A percentile compares a stretch with the other conserved stretches of the same genome.
phyloP scores from a whole-genome alignment of 2,888 invertebrate species.

The Teleiodes luculella region DNA sequence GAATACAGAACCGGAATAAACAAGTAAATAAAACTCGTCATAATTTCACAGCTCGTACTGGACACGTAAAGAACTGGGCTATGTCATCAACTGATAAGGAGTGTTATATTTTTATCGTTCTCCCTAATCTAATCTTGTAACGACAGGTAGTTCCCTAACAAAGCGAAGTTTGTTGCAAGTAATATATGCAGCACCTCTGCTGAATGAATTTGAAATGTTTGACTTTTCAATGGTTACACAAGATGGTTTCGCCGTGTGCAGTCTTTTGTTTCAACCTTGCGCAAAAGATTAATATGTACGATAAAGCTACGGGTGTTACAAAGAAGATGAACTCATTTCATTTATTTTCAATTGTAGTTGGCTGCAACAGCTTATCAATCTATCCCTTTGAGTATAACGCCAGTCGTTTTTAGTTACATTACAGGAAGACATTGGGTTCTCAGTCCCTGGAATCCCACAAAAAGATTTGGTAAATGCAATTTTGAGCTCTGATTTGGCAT shows the following conservation, averaged over 20 bases:
- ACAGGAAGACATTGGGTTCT: no score
- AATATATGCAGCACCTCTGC: conserved; percentile 15
- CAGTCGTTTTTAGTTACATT: no score
- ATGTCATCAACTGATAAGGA: conserved; percentile 48
- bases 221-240: not conserved
- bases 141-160: conserved; percentile 48
- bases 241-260: not conserved
- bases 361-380: no score
- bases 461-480: no score
- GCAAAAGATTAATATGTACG: not conserved
- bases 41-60: conserved; percentile 19
- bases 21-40: conserved; percentile 10
- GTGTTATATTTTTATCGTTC: conserved; percentile 21
- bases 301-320: not conserved
- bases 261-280: conserved; percentile 4
- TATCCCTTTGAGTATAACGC: no score
- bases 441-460: no score
- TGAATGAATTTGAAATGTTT: conserved; percentile 10
- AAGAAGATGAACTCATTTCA: not conserved
- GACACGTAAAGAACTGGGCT: conserved; percentile 46
- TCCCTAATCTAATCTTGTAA: conserved; percentile 48
- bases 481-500: no score
- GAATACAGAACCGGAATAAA: not conserved
- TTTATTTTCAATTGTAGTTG: conserved; percentile 4
- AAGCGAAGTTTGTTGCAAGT: conserved; percentile 33